Conservation (phyloP, 2,113 vertebrate species). For the Misgurnus mizolepis region DNA sequence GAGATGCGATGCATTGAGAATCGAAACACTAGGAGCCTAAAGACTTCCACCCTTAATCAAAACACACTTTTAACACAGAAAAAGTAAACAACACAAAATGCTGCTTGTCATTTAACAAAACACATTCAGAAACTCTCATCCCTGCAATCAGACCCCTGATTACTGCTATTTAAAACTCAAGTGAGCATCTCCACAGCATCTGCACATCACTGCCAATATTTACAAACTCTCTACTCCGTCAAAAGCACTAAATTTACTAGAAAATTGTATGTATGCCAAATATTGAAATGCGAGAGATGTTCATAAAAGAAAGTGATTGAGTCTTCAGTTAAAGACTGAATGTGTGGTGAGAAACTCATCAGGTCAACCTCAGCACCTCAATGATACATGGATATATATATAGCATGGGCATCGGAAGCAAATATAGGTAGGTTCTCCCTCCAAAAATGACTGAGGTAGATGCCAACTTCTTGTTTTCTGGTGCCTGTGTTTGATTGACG, state of each 20-base stretch:
- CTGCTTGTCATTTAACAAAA: constrained; percentile 28
- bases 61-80: neutral
- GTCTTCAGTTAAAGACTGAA: neutral
- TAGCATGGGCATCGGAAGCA: too few species aligned
- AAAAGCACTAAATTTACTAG: constrained; percentile 13
- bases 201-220: constrained; percentile 38
- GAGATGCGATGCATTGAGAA: neutral
- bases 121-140: constrained; percentile 37
- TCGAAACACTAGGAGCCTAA: neutral
- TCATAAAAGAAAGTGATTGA: constrained; percentile 27
- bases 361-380: neutral
- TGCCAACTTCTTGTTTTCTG: too few species aligned
- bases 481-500: too few species aligned
- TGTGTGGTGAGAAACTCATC: neutral
- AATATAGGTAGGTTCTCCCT: too few species aligned
- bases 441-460: too few species aligned
- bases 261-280: constrained; percentile 31
- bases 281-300: constrained; percentile 38
- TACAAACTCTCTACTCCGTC: constrained; percentile 32
- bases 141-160: constrained; percentile 50
- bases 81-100: constrained; percentile 38
- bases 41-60: neutral
- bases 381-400: too few species aligned
- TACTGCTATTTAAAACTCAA: constrained; percentile 53
- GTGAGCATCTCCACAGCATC: constrained; percentile 41